Evolutionary conservation across 2,888 invertebrate species (phyloP).

Genomic region (Drosophila kuntzei): DNA sequence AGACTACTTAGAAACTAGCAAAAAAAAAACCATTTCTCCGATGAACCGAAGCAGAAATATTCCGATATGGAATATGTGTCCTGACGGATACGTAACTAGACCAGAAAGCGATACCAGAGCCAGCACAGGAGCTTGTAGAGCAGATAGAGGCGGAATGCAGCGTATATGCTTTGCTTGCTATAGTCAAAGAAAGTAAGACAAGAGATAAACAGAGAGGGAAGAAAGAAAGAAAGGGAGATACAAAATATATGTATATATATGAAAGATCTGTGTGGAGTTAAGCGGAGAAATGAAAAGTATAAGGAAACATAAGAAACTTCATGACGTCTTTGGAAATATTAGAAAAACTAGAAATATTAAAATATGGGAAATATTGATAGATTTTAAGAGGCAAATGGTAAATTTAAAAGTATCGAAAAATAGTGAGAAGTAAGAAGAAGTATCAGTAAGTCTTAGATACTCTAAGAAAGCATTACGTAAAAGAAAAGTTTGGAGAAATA

Average conservation of each 20-base stretch:
- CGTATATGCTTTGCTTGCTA: conserved; percentile 56
- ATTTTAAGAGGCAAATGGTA: too few relatives aligned
- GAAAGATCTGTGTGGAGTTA: background rate
- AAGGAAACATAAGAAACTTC: too few relatives aligned
- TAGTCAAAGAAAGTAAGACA: background rate
- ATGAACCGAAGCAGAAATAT: conserved; percentile 14
- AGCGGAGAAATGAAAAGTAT: background rate
- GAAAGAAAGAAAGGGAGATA: background rate
- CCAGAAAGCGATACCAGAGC: conserved; percentile 49
- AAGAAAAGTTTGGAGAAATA: too few relatives aligned
- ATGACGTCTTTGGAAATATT: background rate
- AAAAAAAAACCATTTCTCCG: conserved; percentile 32
- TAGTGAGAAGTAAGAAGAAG: background rate
- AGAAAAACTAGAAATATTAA: too few relatives aligned
- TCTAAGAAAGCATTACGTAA: too few relatives aligned
- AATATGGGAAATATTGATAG: too few relatives aligned
- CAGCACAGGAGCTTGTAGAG: conserved; percentile 66
- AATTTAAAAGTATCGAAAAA: too few relatives aligned
- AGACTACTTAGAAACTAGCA: conserved; percentile 15
- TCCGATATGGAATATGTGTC: background rate
- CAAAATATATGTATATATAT: background rate
- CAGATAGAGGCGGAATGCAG: conserved; percentile 45
- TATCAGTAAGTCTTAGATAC: too few relatives aligned
- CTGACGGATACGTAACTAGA: conserved; percentile 12
- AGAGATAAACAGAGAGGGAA: background rate